Evolutionary conservation across 2,888 invertebrate species (phyloP), one percentile per base, ranked within the genome.

Genomic region (Aromia moschata): DNA sequence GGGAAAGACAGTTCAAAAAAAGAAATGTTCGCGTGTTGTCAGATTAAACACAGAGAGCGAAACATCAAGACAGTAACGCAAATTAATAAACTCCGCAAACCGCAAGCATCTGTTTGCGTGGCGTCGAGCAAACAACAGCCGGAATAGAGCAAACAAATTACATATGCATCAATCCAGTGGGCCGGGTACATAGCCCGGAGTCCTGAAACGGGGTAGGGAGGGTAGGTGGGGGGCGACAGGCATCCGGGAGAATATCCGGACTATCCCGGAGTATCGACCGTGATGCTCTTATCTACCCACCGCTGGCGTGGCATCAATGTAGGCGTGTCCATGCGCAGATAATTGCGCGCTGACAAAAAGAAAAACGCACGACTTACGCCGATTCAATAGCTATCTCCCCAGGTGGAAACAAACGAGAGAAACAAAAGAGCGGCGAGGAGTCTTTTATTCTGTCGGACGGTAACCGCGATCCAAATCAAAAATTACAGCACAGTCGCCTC

Each of bases 401-500:
- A 70, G 64, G 69, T 64, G 59, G 64, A 64, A 59, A 63, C 64
- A 61, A 64, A 63, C 60, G 71, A 71, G 66, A 57, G 69, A 70
- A 68, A 69, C 69, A 66, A 63, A 65, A 64, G 65, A 65, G 59
- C 46, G 37, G 18, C 55, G 44, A 57, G 58, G 25, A 58, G 73
- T 73, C 73, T 65, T 61, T 70, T 69, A 70, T 74, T 71, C 64
- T 61, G 53, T 59, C 73, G 60, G 49, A 61, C 62, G 67, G 54
- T 68, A 62, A 72, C 73, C 74, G 77, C 76, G 77, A 77, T 73
- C 71, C 75, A 69, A 74, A 75, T 77, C 77, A 77, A 78, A 78
- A 79, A 79, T 78, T 75, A 74, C 77, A 69, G 75, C 75, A 75
- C 79, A 77, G 79, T 77, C 76, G 75, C 76, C 75, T 70, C 77